phyloP scores from a whole-genome alignment of 2,113 vertebrate species.

The Labeo rohita region DNA sequence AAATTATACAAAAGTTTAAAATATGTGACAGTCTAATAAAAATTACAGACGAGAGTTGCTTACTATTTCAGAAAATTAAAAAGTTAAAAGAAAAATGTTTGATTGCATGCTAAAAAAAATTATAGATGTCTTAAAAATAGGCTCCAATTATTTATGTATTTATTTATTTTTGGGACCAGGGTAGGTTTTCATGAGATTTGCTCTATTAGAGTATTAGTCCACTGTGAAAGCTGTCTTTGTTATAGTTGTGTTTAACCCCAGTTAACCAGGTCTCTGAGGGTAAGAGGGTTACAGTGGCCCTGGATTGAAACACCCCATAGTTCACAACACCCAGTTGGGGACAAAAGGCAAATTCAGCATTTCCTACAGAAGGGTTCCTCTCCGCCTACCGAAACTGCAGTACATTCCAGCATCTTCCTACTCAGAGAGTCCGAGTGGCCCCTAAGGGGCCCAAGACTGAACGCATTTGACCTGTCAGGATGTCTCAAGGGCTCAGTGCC shows the following conservation, averaged over 20 bases:
- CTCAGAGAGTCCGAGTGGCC: conserved; percentile 3
- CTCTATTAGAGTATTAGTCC: neutral
- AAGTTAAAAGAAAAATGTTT: too few species aligned
- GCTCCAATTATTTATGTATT: neutral
- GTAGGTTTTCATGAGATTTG: neutral
- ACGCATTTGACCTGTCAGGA: neutral
- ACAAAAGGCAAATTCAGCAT: conserved; percentile 16
- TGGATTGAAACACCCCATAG: neutral
- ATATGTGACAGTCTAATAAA: too few species aligned
- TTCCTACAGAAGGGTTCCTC: neutral
- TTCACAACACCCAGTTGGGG: neutral
- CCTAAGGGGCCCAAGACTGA: neutral
- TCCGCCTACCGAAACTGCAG: conserved; percentile 36
- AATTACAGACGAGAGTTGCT: too few species aligned
- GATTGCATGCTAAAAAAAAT: neutral
- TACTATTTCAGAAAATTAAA: too few species aligned
- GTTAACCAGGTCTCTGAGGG: neutral
- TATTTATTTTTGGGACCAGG: neutral
- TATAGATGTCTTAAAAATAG: neutral
- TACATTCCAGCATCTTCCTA: conserved; percentile 50
- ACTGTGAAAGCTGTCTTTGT: neutral
- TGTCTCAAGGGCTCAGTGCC: neutral
- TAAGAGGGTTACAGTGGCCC: conserved; percentile 5
- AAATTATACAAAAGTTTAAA: too few species aligned
- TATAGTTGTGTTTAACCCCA: neutral